Evolutionary conservation across 2,888 invertebrate genomes (phyloP), one percentile per base, ranked within the genome.

Genomic region (Agrochola lota): DNA sequence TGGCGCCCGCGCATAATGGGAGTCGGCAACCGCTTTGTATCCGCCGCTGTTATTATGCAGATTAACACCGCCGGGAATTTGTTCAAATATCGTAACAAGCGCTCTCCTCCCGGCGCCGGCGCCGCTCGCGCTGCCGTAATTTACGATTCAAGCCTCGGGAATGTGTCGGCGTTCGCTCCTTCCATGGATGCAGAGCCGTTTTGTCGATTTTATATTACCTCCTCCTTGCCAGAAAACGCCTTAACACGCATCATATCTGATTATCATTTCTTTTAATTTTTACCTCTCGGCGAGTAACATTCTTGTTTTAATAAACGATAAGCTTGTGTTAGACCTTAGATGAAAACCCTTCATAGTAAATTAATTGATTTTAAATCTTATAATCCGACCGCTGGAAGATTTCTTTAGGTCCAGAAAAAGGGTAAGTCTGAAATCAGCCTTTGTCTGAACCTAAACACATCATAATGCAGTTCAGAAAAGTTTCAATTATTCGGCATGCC

Each of bases 51-150:
- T 96, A 96, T 96, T 96, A 96, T 96, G 96, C 96, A 96, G 96
- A 96, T 96, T 96, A 96, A 96, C 96, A 96, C 96, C 96, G 95
- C 92, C 96, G 96, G 96, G 96, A 96, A 96, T 96, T 96, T 96
- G 96, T 96, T 96, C 96, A 96, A 95, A 96, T 95, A 96, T 96
- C 96, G 95, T 96, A 96, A 96, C 96, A 95, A 96, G 96, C 95
- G 91, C 93, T 94, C 93, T 94, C 94, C 95, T 95, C 94, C 93
- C 94, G 94, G 95, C 96, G 96, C 95, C 96, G 95, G 95, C 96
- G 95, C 95, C 95, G 95, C 92, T 92, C 92, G 93, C 93, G 90
- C 91, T 92, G 92, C 91, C 91, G 92, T 96, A 95, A 96, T 96
- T 96, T 96, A 95, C 95, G 95, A 95, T 93, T 93, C 92, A 90